Base-by-base conservation (phyloP, 2,888 invertebrate species). In the Drosophila neonasuta region DNA sequence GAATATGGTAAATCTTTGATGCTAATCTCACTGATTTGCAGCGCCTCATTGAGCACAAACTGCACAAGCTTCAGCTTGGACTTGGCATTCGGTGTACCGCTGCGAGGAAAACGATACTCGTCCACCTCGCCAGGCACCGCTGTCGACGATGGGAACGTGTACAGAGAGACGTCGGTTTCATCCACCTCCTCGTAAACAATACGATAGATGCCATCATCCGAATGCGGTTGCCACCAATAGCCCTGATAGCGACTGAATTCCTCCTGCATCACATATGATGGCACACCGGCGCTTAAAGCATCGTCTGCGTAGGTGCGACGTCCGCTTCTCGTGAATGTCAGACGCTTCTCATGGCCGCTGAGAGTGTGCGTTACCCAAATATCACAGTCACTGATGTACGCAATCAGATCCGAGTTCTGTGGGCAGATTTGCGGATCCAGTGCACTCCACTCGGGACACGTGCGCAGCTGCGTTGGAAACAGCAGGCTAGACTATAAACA, bases 191-290 rank as follows among this genome's bases (percentile, higher is more conserved):
- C 96, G 78, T 96, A 97, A 8, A 96, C 93, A 92, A 97, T 95
- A 88, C 96, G 92, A 91, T 94, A 96, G 39, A 95, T 92, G 68
- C 94, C 95, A 89, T 95, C 96, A 71, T 93, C 92, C 49, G 93
- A 93, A 74, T 93, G 92, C 0, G 97, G 97, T 87, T 97, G 97
- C 99, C 99, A 99, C 99, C 99, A 99, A 91, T 97, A 98, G 0
- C 99, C 99, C 63, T 96, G 97, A 90, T 97, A 99, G 36, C 98
- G 92, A 74, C 96, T 96, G 91, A 99, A 99, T 91, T 99, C 99
- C 90, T 99, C 99, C 91, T 99, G 99, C 90, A 98, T 97, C 0
- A 99, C 97, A 91, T 99, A 99, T 1, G 98, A 97, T 0, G 99
- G 98, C n/a, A 97, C 95, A 0, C 99, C 99, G 0, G 98, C 97